Conservation (phyloP, 2,888 invertebrate species). For the Drosophila neonasuta region DNA sequence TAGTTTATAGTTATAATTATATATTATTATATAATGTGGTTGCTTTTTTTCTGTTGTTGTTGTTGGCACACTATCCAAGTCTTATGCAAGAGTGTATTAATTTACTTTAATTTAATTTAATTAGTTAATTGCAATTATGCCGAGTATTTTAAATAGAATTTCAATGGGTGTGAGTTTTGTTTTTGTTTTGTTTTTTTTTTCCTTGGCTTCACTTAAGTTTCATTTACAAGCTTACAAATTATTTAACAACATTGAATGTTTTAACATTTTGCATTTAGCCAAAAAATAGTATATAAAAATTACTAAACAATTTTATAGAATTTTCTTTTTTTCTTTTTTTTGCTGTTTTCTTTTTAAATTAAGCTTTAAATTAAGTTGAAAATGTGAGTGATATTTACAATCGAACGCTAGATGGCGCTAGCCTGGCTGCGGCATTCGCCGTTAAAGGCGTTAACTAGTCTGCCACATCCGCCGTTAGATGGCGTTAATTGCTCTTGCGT, state of each 20-base stretch:
- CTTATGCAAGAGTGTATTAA: slow-evolving; percentile 66
- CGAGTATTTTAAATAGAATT: slow-evolving; percentile 68
- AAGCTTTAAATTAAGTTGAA: background rate
- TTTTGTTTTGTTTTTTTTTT: background rate
- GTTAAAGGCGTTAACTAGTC: slow-evolving; percentile 6
- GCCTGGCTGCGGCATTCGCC: background rate
- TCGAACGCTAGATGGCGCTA: background rate
- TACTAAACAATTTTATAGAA: slow-evolving; percentile 24
- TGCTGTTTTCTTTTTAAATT: slow-evolving; percentile 4
- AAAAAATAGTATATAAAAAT: slow-evolving; percentile 34
- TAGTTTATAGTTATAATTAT: slow-evolving; percentile 32
- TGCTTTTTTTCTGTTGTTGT: slow-evolving; percentile 62
- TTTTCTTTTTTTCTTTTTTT: background rate
- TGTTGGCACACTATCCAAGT: slow-evolving; percentile 82
- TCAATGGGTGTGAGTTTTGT: slow-evolving; percentile 63
- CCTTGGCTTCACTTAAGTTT: slow-evolving; percentile 7
- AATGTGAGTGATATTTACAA: slow-evolving; percentile 16
- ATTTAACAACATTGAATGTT: slow-evolving; percentile 82
- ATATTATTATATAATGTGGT: slow-evolving; percentile 43
- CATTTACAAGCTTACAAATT: slow-evolving; percentile 81
- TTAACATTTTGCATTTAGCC: slow-evolving; percentile 66
- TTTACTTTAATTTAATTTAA: slow-evolving; percentile 45
- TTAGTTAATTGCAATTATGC: slow-evolving; percentile 62
- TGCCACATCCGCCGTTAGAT: background rate
- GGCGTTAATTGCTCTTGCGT: slow-evolving; percentile 59